Percentiles rank a stretch among this genome's conserved stretches.
Conservation (phyloP, 2,888 invertebrate species). For the Gisinianus flammeolus region DNA sequence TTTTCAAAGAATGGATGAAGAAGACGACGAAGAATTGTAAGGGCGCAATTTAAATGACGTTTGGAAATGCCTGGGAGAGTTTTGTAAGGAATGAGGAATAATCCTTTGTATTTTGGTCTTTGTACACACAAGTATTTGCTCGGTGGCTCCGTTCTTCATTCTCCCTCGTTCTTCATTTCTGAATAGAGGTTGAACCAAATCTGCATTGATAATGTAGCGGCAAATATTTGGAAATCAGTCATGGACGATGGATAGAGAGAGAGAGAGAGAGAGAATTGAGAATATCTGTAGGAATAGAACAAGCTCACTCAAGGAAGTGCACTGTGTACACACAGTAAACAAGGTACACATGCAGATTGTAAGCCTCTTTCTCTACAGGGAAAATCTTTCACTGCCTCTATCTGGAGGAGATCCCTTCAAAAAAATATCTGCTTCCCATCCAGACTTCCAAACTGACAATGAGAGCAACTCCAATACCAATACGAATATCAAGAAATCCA, state of each 20-base stretch:
- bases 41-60: slow-evolving; percentile 6
- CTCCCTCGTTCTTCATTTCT: background rate
- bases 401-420: too few species aligned
- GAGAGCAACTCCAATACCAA: too few species aligned
- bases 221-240: slow-evolving; percentile 38
- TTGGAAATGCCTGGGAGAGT: background rate
- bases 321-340: background rate
- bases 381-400: too few species aligned
- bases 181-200: slow-evolving; percentile 12
- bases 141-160: background rate
- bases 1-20: background rate
- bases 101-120: background rate
- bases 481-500: too few species aligned
- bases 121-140: background rate
- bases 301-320: too few species aligned
- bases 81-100: background rate
- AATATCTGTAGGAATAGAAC: too few species aligned
- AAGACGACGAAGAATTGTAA: background rate
- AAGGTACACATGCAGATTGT: too few species aligned
- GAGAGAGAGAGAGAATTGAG: background rate
- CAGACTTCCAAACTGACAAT: too few species aligned
- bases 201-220: slow-evolving; percentile 36
- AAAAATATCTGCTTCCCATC: too few species aligned
- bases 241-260: background rate
- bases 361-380: too few species aligned